phyloP scores from a whole-genome alignment of 2,888 invertebrate genomes.

The Agriopis aurantiaria region DNA sequence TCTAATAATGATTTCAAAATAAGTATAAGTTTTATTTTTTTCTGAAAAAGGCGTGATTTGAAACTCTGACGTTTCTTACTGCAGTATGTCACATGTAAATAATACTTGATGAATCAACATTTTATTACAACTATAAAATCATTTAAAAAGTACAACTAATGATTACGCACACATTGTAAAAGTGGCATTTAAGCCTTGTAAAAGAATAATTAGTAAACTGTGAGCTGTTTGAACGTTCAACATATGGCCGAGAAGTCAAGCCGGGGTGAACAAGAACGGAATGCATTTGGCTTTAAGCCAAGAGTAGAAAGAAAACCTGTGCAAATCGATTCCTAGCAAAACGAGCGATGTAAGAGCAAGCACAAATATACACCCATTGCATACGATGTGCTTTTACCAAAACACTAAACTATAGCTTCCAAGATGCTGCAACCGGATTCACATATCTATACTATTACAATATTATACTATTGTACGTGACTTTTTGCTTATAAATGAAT shows the following conservation, averaged over 20 bases:
- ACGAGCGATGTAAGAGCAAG: constrained; percentile 29
- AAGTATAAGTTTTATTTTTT: too few species aligned
- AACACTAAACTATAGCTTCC: background rate
- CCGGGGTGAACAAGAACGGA: constrained; percentile 43
- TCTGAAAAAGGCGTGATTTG: too few species aligned
- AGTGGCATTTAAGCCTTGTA: constrained; percentile 48
- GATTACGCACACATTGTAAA: constrained; percentile 30
- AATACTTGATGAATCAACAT: background rate
- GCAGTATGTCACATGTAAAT: too few species aligned
- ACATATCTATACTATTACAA: too few species aligned
- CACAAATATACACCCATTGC: background rate
- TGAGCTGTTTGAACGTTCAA: constrained; percentile 48
- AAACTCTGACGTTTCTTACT: too few species aligned
- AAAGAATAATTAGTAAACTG: constrained; percentile 55
- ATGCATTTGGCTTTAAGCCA: constrained; percentile 58
- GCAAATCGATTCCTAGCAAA: constrained; percentile 54
- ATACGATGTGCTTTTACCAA: background rate
- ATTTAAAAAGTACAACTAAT: background rate
- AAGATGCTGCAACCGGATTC: too few species aligned
- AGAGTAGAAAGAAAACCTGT: constrained; percentile 54
- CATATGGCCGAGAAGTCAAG: constrained; percentile 17
- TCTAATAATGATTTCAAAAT: too few species aligned
- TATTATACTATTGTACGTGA: too few species aligned
- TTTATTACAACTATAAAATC: background rate
- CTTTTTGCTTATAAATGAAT: too few species aligned